Evolutionary conservation across 2,888 invertebrate species (phyloP).

Genomic region (Gari tellinella): DNA sequence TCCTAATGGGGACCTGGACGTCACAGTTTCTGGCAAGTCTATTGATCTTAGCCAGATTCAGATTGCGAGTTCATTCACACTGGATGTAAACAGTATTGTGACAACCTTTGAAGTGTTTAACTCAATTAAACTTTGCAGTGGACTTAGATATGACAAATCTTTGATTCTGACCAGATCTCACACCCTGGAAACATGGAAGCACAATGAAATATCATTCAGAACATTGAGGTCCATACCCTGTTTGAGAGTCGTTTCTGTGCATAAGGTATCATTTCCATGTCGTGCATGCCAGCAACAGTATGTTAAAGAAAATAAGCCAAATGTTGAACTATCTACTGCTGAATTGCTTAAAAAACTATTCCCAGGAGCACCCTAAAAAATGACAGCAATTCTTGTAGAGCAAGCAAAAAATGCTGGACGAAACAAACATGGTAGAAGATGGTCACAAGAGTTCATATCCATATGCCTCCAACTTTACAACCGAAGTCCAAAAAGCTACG

Average conservation of each 20-base stretch:
- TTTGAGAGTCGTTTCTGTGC: conserved; percentile 6
- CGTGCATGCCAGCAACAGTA: conserved; percentile 9
- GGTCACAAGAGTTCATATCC: conserved; percentile 28
- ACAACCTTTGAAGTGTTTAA: too few relatives aligned
- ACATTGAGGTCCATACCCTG: conserved; percentile 21
- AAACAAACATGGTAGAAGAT: conserved; percentile 25
- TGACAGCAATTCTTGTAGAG: conserved; percentile 12
- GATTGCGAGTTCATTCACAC: too few relatives aligned
- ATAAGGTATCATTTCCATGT: not conserved
- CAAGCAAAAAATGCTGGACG: conserved; percentile 27
- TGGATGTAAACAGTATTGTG: too few relatives aligned
- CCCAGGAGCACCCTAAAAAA: conserved; percentile 8
- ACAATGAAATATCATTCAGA: not conserved
- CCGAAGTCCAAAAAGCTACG: conserved; percentile 33
- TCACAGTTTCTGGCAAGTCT: too few relatives aligned
- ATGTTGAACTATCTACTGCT: not conserved
- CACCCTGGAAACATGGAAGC: conserved; percentile 20
- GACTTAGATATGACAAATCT: not conserved
- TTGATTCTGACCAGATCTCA: conserved; percentile 21
- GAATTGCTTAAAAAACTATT: not conserved
- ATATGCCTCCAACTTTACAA: conserved; percentile 29
- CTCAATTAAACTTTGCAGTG: too few relatives aligned
- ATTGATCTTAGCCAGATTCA: too few relatives aligned
- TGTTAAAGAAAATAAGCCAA: not conserved
- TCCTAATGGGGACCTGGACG: too few relatives aligned